A percentile compares a stretch with the other conserved stretches of the same genome.
These are phyloP conservation scores for Mustela nigripes DNA, from an alignment of 2,113 vertebrate species.

Conservation along the genomic window DNA sequence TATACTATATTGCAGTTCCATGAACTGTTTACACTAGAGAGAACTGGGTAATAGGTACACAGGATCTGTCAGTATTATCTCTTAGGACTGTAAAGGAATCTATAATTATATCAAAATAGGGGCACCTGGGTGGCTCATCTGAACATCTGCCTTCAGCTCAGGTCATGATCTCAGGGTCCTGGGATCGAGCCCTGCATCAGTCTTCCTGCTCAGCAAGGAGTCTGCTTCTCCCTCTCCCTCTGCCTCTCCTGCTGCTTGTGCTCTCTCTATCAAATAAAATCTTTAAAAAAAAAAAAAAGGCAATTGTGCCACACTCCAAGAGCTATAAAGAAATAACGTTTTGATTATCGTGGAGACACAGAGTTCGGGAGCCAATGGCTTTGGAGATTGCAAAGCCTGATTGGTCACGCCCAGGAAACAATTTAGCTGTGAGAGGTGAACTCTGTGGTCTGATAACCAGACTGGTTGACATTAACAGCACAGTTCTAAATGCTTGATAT, in stretches of 20 bases:
- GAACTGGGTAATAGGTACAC: accelerated
- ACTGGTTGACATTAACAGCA: background rate
- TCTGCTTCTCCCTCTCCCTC: background rate
- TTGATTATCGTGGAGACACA: background rate
- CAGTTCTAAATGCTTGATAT: background rate
- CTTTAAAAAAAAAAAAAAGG: background rate
- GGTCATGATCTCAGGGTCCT: background rate
- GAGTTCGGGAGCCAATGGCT: background rate
- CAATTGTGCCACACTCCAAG: background rate
- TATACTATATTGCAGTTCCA: background rate
- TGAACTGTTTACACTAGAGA: background rate
- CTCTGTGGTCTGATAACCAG: background rate
- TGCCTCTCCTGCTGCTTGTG: background rate
- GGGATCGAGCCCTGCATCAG: background rate
- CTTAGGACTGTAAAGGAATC: background rate
- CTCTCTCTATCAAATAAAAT: background rate
- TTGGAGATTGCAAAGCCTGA: background rate
- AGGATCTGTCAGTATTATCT: background rate
- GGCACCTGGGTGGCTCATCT: background rate
- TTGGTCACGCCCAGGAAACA: background rate
- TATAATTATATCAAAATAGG: background rate
- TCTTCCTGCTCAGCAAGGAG: background rate
- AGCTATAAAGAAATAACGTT: background rate
- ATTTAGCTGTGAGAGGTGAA: background rate
- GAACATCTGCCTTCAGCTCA: background rate